Evolutionary conservation across 2,888 invertebrate genomes (phyloP), one percentile per base, ranked within the genome.

Genomic region (Minunthozetes semirufus): DNA sequence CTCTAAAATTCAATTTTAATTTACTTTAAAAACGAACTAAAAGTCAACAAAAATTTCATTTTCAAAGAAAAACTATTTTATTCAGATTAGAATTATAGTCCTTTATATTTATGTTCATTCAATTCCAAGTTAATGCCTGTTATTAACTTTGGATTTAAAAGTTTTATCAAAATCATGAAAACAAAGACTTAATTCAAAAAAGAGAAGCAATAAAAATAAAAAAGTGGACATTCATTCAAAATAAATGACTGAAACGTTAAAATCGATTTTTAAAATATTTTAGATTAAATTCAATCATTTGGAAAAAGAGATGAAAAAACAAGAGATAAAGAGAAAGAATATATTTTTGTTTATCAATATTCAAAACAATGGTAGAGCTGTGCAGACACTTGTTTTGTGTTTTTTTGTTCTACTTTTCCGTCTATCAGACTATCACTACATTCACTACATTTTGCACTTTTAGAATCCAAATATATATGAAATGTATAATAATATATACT

Each of bases 121-220:
- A 42, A 42, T 42, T 4, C 42, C 1, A 42, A 42, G 1, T 13
- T 42, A 42, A 42, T 42, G 42, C 11, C 13, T 42, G 11, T 42
- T 42, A 53, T 22, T 53, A 53, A 53, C 53, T 53, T 48, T 53
- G 53, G 53, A 53, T 53, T 53, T 53, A 53, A 53, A 53, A n/a
- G 5, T 19, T n/a, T 19, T 19, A 53, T 53, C n/a, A 53, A 19
- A 19, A 9, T 11, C n/a, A n/a, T 53, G 9, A 19, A 53, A 53
- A 53, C 22, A 53, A 19, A 19, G n/a, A 53, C 22, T 19, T 53
- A 53, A 19, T 53, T 19, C n/a, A 53, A 53, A 2, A 53, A n/a
- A 48, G 11, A 48, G 15, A 17, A 17, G 11, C 15, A n/a, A 53
- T 22, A 8, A n/a, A 19, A 53, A 53, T n/a, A 22, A 53, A 19